Percentiles rank a stretch among this genome's conserved stretches.
Evolutionary conservation across 2,797 vertebrate species (phyloP).

Genomic region (Pangasius mekongensis): DNA sequence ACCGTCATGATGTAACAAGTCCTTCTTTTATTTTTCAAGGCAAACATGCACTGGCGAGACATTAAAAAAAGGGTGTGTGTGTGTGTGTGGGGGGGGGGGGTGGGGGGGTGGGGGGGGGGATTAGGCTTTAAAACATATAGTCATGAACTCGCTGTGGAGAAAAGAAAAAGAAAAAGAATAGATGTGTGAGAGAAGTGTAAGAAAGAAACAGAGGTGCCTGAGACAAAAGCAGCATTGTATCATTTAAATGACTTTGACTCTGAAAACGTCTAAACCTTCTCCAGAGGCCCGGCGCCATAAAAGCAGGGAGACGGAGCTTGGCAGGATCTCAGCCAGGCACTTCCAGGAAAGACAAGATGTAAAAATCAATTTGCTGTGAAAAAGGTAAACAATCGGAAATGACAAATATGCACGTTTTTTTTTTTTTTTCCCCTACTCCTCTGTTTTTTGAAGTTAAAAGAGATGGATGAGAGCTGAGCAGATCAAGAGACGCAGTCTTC

Average conservation of each 20-base stretch:
- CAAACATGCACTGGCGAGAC: constrained; percentile 62
- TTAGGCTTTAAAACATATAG: constrained; percentile 50
- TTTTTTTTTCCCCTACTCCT: constrained; percentile 64
- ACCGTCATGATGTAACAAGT: constrained; percentile 65
- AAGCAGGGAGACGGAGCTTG: constrained; percentile 76
- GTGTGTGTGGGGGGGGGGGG: neutral
- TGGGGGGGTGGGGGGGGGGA: too few relatives aligned
- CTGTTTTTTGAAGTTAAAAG: constrained; percentile 66
- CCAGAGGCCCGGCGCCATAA: constrained; percentile 78
- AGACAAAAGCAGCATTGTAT: constrained; percentile 84
- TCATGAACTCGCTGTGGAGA: constrained; percentile 45
- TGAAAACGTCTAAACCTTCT: constrained; percentile 81
- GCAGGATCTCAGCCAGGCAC: constrained; percentile 69
- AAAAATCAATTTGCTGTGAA: constrained; percentile 84
- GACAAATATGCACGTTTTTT: constrained; percentile 76
- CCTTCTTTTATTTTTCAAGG: constrained; percentile 56
- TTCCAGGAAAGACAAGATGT: constrained; percentile 84
- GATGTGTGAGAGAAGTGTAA: constrained; percentile 50
- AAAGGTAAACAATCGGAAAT: constrained; percentile 84
- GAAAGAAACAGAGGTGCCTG: constrained; percentile 74
- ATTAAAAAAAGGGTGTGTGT: constrained; percentile 24
- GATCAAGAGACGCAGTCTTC: constrained; percentile 44
- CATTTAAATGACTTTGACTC: constrained; percentile 78
- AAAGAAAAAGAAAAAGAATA: constrained; percentile 29
- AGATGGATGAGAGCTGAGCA: constrained; percentile 69